These are phyloP conservation scores for Capromys pilorides DNA, from an alignment of 2,797 vertebrate species.

Conservation along the genomic window DNA sequence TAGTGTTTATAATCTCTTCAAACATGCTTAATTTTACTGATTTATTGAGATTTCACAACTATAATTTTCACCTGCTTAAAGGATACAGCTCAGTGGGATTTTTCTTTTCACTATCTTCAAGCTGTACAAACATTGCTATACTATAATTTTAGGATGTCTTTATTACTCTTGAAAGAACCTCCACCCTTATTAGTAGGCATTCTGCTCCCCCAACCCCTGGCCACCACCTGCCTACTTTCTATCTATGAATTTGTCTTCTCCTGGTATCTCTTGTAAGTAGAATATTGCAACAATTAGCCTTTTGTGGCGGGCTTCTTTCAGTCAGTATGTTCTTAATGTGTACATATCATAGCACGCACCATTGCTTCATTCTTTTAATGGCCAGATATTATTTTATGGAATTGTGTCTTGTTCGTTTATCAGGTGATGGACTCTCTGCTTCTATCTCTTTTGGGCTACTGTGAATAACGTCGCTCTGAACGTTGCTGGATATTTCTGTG, in stretches of 20 bases:
- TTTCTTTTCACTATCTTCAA: background rate
- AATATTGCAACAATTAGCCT: background rate
- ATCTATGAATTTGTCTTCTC: background rate
- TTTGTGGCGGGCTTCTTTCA: background rate
- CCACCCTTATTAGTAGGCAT: background rate
- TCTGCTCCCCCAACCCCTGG: background rate
- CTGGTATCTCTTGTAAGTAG: background rate
- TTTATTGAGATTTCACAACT: background rate
- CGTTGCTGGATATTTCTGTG: no score
- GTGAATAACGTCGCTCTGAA: background rate
- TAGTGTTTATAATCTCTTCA: background rate
- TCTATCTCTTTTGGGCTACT: background rate
- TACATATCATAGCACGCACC: background rate
- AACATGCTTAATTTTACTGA: background rate
- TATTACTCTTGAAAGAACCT: background rate
- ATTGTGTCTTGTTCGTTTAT: background rate
- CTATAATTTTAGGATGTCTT: background rate
- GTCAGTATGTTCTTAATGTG: background rate
- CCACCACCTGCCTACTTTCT: background rate
- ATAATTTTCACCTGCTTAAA: background rate
- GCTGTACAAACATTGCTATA: background rate
- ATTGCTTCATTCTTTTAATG: background rate
- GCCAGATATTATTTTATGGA: background rate
- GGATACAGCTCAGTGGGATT: background rate
- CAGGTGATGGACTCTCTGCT: background rate